Percentiles rank a stretch among this genome's conserved stretches.
Conservation (phyloP, 2,888 invertebrate species). For the Lampropteryx suffumata region DNA sequence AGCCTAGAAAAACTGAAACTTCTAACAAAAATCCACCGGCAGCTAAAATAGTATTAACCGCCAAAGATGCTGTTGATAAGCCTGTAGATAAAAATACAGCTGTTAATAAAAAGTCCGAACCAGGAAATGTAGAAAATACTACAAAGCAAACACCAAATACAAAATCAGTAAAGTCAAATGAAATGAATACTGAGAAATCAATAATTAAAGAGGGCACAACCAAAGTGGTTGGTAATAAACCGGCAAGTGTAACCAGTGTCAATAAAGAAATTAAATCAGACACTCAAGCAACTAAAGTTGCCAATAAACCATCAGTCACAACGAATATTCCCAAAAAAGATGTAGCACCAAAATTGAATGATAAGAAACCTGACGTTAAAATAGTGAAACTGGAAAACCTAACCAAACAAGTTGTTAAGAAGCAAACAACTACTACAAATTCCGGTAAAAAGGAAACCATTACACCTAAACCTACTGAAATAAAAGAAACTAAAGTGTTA, state of each 20-base stretch:
- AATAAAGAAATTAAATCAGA: slow-evolving; percentile 5
- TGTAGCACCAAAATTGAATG: slow-evolving; percentile 3
- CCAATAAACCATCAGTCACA: not conserved
- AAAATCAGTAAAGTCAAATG: not conserved
- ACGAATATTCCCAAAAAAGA: slow-evolving; percentile 4
- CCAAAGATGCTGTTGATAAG: slow-evolving; percentile 6
- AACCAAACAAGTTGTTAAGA: not conserved
- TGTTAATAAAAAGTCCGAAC: not conserved
- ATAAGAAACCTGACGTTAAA: slow-evolving; percentile 11
- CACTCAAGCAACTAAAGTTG: not conserved
- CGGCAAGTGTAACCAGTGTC: not conserved
- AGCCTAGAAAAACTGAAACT: not conserved
- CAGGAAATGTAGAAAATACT: not conserved
- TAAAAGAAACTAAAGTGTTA: too few relatives aligned
- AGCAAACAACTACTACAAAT: not conserved
- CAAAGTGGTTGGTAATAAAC: slow-evolving; percentile 1
- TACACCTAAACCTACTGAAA: not conserved
- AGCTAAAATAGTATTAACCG: slow-evolving; percentile 3
- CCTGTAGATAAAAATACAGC: not conserved
- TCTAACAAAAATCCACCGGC: not conserved
- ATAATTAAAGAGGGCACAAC: slow-evolving; percentile 1
- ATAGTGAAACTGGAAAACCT: slow-evolving; percentile 2
- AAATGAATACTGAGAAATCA: not conserved
- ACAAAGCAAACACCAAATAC: too few relatives aligned
- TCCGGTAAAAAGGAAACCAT: not conserved